A percentile compares a stretch with the other conserved stretches of the same genome.
Evolutionary conservation across 2,888 invertebrate genomes (phyloP).

Genomic region (Acanthosepion pharaonis): DNA sequence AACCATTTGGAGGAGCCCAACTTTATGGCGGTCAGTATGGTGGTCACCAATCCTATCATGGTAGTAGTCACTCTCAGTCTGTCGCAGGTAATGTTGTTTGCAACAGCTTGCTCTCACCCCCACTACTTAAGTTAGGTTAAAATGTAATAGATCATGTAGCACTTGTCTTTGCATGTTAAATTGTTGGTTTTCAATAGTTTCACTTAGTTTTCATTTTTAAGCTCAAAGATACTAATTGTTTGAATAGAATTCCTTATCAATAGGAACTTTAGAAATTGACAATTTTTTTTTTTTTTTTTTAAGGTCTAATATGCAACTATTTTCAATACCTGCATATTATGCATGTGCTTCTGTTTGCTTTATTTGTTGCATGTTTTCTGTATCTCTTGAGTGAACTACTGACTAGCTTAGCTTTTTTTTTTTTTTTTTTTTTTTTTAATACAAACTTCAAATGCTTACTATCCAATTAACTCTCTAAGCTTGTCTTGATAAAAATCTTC

Average conservation of each 20-base stretch:
- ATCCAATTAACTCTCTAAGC: no score
- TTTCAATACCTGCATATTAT: background rate
- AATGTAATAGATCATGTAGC: background rate
- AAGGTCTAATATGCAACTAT: background rate
- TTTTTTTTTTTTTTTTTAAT: no score
- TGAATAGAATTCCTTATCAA: no score
- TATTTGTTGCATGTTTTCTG: background rate
- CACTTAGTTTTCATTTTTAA: no score
- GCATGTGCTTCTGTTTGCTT: background rate
- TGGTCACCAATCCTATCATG: slow-evolving; percentile 42
- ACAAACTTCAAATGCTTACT: no score
- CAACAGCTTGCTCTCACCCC: background rate
- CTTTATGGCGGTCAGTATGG: slow-evolving; percentile 52
- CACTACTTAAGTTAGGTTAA: background rate
- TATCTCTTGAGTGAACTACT: no score
- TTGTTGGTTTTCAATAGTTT: no score
- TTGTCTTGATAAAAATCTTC: no score
- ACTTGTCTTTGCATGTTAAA: no score
- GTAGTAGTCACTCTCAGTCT: slow-evolving; percentile 40
- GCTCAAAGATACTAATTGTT: no score
- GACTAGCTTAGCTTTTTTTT: no score
- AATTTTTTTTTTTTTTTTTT: background rate
- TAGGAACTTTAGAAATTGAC: background rate
- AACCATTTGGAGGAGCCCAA: slow-evolving; percentile 65
- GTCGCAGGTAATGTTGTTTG: slow-evolving; percentile 41